These are phyloP conservation scores for Ornithoptera alexandrae DNA, from an alignment of 2,888 invertebrate species.

Conservation along the genomic window DNA sequence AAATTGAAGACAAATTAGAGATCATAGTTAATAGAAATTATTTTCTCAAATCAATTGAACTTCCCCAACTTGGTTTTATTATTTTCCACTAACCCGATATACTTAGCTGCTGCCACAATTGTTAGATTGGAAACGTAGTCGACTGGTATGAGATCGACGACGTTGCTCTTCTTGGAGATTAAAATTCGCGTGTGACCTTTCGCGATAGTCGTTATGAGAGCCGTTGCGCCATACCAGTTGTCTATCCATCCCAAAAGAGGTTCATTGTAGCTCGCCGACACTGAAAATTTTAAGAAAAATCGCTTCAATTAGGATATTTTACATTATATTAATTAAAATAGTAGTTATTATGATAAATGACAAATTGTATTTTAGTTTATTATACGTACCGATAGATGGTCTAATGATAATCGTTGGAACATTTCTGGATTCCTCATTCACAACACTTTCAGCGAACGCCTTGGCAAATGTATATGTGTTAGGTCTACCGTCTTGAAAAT, in stretches of 20 bases:
- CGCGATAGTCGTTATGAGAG: slow-evolving; percentile 82
- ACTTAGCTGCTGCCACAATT: slow-evolving; percentile 46
- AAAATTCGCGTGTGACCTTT: slow-evolving; percentile 85
- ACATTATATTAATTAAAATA: not conserved
- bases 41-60: no score
- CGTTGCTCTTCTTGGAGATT: slow-evolving; percentile 83
- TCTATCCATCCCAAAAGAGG: slow-evolving; percentile 94
- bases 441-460: slow-evolving; percentile 41
- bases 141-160: slow-evolving; percentile 89
- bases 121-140: slow-evolving; percentile 86
- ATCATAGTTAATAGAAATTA: no score
- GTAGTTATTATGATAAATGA: no score
- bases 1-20: no score
- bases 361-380: not conserved
- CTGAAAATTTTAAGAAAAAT: slow-evolving; percentile 17
- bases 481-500: slow-evolving; percentile 39
- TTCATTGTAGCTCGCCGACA: slow-evolving; percentile 60
- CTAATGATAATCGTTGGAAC: slow-evolving; percentile 49
- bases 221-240: slow-evolving; percentile 92
- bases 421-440: slow-evolving; percentile 36
- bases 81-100: slow-evolving; percentile 35
- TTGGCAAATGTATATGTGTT: slow-evolving; percentile 49
- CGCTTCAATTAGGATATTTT: no score
- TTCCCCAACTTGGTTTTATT: no score
- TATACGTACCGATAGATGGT: slow-evolving; percentile 36